Evolutionary conservation across 2,797 vertebrate species (phyloP).

Genomic region (Pyrocephalus nanus): DNA sequence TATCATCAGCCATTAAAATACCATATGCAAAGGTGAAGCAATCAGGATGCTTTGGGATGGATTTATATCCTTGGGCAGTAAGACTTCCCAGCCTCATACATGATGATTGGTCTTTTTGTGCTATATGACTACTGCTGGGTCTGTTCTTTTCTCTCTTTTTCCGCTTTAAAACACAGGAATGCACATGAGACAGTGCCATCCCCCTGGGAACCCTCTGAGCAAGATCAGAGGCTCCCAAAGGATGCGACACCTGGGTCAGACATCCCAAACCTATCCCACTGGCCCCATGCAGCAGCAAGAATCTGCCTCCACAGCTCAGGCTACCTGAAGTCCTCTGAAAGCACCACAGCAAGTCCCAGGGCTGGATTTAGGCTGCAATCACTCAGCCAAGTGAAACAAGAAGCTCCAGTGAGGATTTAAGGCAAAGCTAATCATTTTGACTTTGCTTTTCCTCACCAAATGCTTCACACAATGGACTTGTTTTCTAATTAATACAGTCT

Average conservation of each 20-base stretch:
- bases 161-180: not conserved
- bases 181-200: not conserved
- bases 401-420: not conserved
- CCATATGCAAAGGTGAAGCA: not conserved
- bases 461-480: not conserved
- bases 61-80: not conserved
- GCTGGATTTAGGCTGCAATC: not conserved
- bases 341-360: not conserved
- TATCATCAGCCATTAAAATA: not conserved
- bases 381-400: not conserved
- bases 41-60: not conserved
- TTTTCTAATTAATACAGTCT: not conserved
- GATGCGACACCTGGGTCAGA: fast-evolving
- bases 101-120: not conserved
- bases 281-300: not conserved
- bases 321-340: not conserved
- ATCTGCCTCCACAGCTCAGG: not conserved
- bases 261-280: not conserved
- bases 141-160: not conserved
- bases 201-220: not conserved
- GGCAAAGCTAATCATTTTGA: not conserved
- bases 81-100: not conserved
- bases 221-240: not conserved
- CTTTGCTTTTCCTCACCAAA: not conserved
- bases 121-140: not conserved